These are phyloP conservation scores for Cephalophus harveyi DNA, from an alignment of 2,113 vertebrate genomes.

Conservation along the genomic window DNA sequence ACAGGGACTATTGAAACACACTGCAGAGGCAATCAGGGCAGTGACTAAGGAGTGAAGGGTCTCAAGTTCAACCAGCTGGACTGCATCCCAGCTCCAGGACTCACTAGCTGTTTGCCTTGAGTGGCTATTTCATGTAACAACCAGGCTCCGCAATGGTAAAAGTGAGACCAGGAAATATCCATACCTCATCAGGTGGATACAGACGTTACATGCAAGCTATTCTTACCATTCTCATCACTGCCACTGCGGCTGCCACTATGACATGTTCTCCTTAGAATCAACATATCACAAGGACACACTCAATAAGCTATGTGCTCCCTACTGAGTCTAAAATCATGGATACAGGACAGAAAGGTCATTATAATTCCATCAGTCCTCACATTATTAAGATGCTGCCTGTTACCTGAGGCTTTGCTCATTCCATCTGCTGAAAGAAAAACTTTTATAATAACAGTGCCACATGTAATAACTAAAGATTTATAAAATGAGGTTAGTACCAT, in stretches of 20 bases:
- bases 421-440: background rate
- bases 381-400: background rate
- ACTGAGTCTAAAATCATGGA: background rate
- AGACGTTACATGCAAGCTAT: background rate
- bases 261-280: background rate
- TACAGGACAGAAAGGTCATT: background rate
- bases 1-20: background rate
- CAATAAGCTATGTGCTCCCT: background rate
- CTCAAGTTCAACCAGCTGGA: background rate
- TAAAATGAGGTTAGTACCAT: background rate
- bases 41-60: background rate
- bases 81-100: background rate
- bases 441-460: background rate
- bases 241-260: too few species aligned
- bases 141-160: background rate
- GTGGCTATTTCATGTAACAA: background rate
- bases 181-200: background rate
- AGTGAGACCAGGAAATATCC: background rate
- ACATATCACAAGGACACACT: background rate
- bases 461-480: background rate
- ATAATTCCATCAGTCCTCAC: background rate
- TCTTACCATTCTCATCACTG: background rate
- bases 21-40: background rate
- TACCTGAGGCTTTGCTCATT: background rate
- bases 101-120: background rate